phyloP scores from a whole-genome alignment of 2,113 vertebrate genomes.

The Phoenicopterus ruber region DNA sequence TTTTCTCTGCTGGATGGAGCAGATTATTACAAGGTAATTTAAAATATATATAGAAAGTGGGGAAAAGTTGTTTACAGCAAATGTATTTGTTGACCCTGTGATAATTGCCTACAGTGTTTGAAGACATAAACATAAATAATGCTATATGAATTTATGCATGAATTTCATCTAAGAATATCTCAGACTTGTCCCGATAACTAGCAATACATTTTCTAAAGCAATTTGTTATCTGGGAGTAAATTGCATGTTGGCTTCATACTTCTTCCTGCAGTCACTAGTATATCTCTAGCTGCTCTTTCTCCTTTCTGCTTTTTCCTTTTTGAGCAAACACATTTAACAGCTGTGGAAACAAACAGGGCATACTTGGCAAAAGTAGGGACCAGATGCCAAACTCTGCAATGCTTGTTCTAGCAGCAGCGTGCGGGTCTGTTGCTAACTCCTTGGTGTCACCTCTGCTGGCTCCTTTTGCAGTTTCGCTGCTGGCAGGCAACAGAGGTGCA shows the following conservation, averaged over 20 bases:
- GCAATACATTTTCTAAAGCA: conserved; percentile 48
- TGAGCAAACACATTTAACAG: conserved; percentile 69
- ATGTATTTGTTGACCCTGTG: conserved; percentile 38
- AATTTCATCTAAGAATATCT: conserved; percentile 13
- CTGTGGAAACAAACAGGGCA: conserved; percentile 76
- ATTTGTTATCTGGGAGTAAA: conserved; percentile 62
- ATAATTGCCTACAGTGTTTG: conserved; percentile 47
- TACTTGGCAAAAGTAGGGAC: conserved; percentile 72
- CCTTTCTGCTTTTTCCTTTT: conserved; percentile 37
- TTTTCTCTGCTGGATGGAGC: conserved; percentile 20
- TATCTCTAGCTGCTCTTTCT: conserved; percentile 23
- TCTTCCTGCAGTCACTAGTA: conserved; percentile 4
- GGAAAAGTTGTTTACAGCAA: conserved; percentile 33
- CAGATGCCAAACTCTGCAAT: conserved; percentile 71
- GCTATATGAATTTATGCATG: conserved; percentile 26
- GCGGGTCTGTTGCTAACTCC: conserved; percentile 34
- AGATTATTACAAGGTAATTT: conserved; percentile 36
- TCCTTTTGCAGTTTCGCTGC: neutral
- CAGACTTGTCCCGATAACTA: conserved; percentile 43
- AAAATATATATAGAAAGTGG: neutral
- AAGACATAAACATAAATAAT: conserved; percentile 43
- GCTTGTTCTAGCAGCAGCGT: conserved; percentile 54
- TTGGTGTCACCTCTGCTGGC: conserved; percentile 66
- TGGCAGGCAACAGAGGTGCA: conserved; percentile 57
- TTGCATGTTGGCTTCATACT: conserved; percentile 37